Conservation (phyloP, 2,113 vertebrate genomes). For the Origma solitaria region DNA sequence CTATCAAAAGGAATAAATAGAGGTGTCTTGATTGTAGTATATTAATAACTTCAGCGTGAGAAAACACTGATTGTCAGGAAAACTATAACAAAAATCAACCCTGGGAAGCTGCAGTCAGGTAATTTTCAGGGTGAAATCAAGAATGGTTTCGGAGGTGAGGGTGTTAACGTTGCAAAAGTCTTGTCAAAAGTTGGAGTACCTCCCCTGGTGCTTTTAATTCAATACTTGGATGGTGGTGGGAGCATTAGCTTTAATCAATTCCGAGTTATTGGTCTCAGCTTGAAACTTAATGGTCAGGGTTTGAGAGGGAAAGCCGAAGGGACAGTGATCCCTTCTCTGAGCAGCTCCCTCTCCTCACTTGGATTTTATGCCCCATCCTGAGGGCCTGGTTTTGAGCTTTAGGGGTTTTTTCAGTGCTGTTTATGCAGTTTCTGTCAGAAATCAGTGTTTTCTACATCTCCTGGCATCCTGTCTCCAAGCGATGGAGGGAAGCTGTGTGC, state of each 20-base stretch:
- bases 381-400: not conserved
- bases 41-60: not conserved
- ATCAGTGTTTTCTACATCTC: accelerated
- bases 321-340: not conserved
- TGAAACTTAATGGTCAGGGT: not conserved
- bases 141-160: not conserved
- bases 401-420: not conserved
- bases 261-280: not conserved
- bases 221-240: not conserved
- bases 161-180: not conserved
- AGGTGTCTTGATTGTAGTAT: not conserved
- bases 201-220: not conserved
- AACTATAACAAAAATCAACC: not conserved
- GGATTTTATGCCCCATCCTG: not conserved
- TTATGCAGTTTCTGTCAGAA: not conserved
- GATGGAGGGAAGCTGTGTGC: not conserved
- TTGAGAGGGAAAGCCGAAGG: not conserved
- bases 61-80: not conserved
- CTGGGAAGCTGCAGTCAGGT: not conserved
- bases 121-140: not conserved
- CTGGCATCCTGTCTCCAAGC: not conserved
- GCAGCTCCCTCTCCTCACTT: not conserved
- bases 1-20: not conserved
- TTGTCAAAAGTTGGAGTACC: not conserved
- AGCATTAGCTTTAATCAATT: not conserved